A percentile compares a stretch with the other conserved stretches of the same genome.
These are phyloP conservation scores for Drosophila nigrodunni DNA, from an alignment of 1,140 invertebrate species.

Conservation along the genomic window DNA sequence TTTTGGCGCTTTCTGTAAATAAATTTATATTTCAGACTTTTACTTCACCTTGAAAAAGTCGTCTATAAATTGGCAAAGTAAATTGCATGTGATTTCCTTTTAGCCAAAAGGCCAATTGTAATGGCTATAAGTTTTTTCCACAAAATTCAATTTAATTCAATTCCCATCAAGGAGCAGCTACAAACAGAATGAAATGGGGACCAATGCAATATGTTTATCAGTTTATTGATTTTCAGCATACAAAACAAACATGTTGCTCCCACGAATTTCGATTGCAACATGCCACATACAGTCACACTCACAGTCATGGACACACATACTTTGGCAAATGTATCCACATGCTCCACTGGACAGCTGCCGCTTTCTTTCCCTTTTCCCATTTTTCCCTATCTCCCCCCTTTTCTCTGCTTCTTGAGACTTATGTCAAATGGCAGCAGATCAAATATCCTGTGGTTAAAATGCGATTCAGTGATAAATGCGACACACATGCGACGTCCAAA, in stretches of 20 bases:
- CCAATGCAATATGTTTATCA: constrained; percentile 77
- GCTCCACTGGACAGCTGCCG: not conserved
- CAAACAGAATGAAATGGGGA: not conserved
- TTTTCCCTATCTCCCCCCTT: not conserved
- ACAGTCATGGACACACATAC: constrained; percentile 3
- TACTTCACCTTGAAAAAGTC: too few relatives aligned
- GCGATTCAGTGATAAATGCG: constrained; percentile 80
- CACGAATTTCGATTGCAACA: constrained; percentile 30
- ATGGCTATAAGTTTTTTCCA: constrained; percentile 12
- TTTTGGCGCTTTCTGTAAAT: too few relatives aligned
- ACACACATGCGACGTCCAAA: constrained; percentile 56
- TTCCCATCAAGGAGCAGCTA: constrained; percentile 30
- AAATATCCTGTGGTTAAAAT: constrained; percentile 83
- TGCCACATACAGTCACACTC: constrained; percentile 22
- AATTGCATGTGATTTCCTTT: constrained; percentile 16
- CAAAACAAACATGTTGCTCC: constrained; percentile 48
- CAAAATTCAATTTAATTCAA: constrained; percentile 57
- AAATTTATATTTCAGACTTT: too few relatives aligned
- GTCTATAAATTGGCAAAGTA: too few relatives aligned
- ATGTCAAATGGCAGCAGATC: constrained; percentile 81
- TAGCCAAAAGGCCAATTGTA: constrained; percentile 3
- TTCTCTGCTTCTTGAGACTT: constrained; percentile 47
- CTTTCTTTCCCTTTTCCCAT: too few relatives aligned
- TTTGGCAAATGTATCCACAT: constrained; percentile 61
- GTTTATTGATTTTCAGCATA: constrained; percentile 73